Evolutionary conservation across 2,113 vertebrate genomes (phyloP), one percentile per base, ranked within the genome.

Genomic region (Petroica traversi): DNA sequence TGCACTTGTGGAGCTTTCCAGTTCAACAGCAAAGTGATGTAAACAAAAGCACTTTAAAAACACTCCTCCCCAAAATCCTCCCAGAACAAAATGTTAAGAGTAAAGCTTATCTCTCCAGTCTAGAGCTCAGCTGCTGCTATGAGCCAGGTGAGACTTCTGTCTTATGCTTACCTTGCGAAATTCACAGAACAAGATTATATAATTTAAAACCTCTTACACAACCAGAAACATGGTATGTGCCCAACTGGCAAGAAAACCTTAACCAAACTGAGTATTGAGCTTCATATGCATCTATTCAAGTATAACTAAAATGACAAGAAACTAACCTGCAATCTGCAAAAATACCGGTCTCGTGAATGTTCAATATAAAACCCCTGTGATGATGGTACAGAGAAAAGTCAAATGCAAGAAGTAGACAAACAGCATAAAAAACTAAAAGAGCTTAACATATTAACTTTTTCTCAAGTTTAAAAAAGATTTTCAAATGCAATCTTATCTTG

Each of bases 1-100:
- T n/a, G 13, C 14, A 8, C 17, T 57, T 0, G 0, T 7, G 19
- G 22, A 72, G 16, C 9, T 73, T 64, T 77, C 11, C 33, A 36
- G 20, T 19, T 61, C 34, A 68, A 29, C 33, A 85, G 19, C 40
- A 57, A 71, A 48, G 18, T 2, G 1, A 40, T 9, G 6, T 54
- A 62, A 66, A 58, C 2, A 2, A 11, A 24, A n/a, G 19, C 8
- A 6, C 38, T 83, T 89, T 66, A 69, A 63, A 68, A 51, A 45
- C 23, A 23, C 26, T 38, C 4, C 6, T 49, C 5, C 20, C 9
- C 20, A 15, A 24, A 85, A 31, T 34, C 13, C 4, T 17, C 40
- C 24, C 14, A 38, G 14, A 69, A 54, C 19, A 78, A 73, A 29
- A 51, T 6, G 3, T 8, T 40, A 64, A 48, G 66, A 40, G 6